A percentile compares a stretch with the other conserved stretches of the same genome.
Conservation (phyloP, 2,113 vertebrate species). For the Marmota monax region DNA sequence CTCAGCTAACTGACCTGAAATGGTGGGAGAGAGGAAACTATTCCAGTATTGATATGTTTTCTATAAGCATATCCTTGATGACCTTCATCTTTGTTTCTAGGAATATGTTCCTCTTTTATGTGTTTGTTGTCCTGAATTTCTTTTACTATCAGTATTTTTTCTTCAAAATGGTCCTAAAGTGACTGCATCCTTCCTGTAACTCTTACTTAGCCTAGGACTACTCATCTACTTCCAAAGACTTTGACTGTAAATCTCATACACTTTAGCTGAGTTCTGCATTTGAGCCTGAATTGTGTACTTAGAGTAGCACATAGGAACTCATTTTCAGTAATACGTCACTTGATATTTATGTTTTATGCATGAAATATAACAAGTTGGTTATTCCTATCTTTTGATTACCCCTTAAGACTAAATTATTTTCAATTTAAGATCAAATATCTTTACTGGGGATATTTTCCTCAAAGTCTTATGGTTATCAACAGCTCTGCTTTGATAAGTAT, state of each 20-base stretch:
- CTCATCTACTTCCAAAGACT: constrained; percentile 35
- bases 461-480: constrained; percentile 1
- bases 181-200: background rate
- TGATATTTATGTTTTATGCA: background rate
- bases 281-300: background rate
- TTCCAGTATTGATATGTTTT: constrained; percentile 42
- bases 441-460: background rate
- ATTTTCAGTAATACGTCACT: background rate
- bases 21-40: background rate
- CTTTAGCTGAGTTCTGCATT: background rate
- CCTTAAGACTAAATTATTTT: constrained; percentile 7
- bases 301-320: background rate
- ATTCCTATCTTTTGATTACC: constrained; percentile 6
- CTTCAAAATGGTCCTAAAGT: constrained; percentile 44
- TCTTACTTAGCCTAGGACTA: constrained; percentile 17
- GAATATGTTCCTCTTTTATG: constrained; percentile 1
- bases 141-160: constrained; percentile 50
- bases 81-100: constrained; percentile 44
- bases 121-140: constrained; percentile 39
- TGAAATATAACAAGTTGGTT: background rate
- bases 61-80: background rate
- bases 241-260: background rate
- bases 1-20: constrained; percentile 38
- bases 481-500: background rate
- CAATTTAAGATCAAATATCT: constrained; percentile 39